phyloP scores from a whole-genome alignment of 2,888 invertebrate species.

The Hypomecis atomaria region DNA sequence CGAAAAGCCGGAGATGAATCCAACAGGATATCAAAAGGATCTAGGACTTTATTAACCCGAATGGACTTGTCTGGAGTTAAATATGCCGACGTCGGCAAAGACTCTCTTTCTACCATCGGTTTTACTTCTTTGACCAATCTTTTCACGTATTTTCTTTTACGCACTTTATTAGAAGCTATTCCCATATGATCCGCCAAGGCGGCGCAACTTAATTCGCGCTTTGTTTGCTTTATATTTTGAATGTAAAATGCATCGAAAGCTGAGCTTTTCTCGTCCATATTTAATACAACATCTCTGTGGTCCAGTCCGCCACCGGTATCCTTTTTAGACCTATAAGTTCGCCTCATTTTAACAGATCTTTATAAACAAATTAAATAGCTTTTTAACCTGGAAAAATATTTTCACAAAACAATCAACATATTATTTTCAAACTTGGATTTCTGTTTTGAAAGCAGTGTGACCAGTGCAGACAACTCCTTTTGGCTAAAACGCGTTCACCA shows the following conservation, averaged over 20 bases:
- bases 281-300: constrained; percentile 63
- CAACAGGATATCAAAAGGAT: constrained; percentile 73
- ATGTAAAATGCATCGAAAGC: constrained; percentile 77
- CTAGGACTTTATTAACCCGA: constrained; percentile 69
- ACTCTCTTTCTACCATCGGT: constrained; percentile 46
- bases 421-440: neutral
- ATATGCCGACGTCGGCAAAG: constrained; percentile 56
- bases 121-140: constrained; percentile 66
- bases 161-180: constrained; percentile 61
- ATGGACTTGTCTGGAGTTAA: constrained; percentile 78
- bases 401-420: neutral
- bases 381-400: neutral
- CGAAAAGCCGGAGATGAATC: constrained; percentile 56
- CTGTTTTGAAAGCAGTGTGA: neutral
- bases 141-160: constrained; percentile 76
- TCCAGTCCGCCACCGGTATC: constrained; percentile 62
- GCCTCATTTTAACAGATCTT: constrained; percentile 56
- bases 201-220: constrained; percentile 69
- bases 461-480: too few species aligned
- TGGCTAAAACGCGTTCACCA: too few species aligned
- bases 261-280: constrained; percentile 67
- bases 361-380: neutral
- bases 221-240: constrained; percentile 77
- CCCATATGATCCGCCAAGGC: constrained; percentile 56
- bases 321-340: constrained; percentile 75